These are phyloP conservation scores for Anarrhichthys ocellatus DNA, from an alignment of 2,113 vertebrate species.

Conservation along the genomic window DNA sequence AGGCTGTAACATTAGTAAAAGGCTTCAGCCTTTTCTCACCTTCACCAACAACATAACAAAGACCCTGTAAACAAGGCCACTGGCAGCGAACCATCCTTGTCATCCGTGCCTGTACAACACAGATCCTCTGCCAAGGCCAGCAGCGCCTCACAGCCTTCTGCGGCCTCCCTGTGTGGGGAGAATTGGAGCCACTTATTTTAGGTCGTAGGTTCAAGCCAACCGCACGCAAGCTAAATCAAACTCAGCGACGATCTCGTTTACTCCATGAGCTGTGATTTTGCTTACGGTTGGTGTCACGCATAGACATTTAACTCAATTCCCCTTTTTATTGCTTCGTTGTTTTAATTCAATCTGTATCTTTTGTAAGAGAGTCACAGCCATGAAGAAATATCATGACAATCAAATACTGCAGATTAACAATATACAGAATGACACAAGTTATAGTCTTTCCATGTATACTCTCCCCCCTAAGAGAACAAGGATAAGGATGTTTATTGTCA, in stretches of 20 bases:
- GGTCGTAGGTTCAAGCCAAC: constrained; percentile 53
- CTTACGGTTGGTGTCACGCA: constrained; percentile 21
- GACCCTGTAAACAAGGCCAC: constrained; percentile 7
- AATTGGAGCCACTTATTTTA: constrained; percentile 55
- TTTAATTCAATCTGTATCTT: not conserved
- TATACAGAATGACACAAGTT: not conserved
- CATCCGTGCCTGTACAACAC: constrained; percentile 8
- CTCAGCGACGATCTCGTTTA: constrained; percentile 22
- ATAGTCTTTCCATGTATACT: not conserved
- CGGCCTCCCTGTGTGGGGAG: constrained; percentile 36
- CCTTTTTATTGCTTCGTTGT: not conserved
- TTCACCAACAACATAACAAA: constrained; percentile 5
- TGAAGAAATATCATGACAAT: not conserved
- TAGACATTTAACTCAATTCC: constrained; percentile 3
- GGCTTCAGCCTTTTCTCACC: not conserved
- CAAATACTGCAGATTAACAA: not conserved
- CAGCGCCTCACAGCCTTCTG: constrained; percentile 6
- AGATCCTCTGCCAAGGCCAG: constrained; percentile 27
- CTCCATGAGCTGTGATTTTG: constrained; percentile 20
- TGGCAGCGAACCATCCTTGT: constrained; percentile 1
- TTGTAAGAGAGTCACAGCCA: not conserved
- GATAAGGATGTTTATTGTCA: no score
- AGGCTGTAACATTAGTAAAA: not conserved
- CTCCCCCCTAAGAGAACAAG: no score
- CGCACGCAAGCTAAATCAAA: constrained; percentile 55